Conservation (phyloP, 2,888 invertebrate species). For the Hypolimnas misippus region DNA sequence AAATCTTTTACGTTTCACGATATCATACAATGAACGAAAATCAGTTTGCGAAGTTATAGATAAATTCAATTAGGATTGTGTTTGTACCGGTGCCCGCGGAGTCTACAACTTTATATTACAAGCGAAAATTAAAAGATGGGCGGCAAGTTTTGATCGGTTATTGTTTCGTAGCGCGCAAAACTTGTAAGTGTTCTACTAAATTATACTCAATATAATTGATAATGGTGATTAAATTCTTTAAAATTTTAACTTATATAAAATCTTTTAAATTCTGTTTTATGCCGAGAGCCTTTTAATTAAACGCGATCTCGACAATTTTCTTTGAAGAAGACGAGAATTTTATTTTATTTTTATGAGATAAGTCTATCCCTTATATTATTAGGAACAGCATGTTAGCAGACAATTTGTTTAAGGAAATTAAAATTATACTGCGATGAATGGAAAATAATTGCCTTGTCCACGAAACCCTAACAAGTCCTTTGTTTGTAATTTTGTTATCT, state of each 20-base stretch:
- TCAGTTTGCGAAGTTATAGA: conserved; percentile 4
- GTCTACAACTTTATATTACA: background rate
- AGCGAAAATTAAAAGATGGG: background rate
- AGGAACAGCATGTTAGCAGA: background rate
- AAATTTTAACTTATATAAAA: too few relatives aligned
- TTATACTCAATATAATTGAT: too few relatives aligned
- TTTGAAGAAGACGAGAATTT: background rate
- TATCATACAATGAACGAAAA: background rate
- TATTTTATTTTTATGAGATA: background rate
- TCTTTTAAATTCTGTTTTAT: too few relatives aligned
- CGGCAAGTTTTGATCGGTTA: background rate
- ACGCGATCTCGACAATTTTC: background rate
- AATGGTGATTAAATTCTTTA: too few relatives aligned
- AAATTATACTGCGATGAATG: background rate
- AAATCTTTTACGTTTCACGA: conserved; percentile 3
- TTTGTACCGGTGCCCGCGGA: background rate
- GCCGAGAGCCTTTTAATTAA: background rate
- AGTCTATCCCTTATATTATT: background rate
- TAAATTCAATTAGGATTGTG: background rate
- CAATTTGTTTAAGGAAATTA: background rate
- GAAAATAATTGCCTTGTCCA: background rate
- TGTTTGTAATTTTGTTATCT: conserved; percentile 3
- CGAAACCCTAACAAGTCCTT: background rate
- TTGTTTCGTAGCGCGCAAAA: background rate
- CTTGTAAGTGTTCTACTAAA: background rate